Evolutionary conservation across 1,140 invertebrate genomes (phyloP).

Genomic region (Drosophila paulistorum): DNA sequence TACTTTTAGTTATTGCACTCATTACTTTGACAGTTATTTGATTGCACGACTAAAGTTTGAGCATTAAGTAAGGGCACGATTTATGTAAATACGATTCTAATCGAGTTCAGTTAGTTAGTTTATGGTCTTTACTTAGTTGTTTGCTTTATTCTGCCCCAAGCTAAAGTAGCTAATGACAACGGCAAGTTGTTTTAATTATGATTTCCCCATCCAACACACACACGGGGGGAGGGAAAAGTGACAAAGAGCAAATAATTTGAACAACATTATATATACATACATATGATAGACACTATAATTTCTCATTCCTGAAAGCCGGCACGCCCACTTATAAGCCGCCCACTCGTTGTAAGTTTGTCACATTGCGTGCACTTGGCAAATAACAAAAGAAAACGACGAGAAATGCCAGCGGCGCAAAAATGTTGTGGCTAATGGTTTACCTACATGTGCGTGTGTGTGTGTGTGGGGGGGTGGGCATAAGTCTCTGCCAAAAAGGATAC

Average conservation of each 20-base stretch:
- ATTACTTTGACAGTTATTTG: too few relatives aligned
- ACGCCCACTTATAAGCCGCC: constrained; percentile 16
- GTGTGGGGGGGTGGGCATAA: constrained; percentile 15
- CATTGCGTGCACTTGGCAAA: constrained; percentile 76
- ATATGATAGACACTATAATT: constrained; percentile 75
- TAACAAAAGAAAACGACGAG: constrained; percentile 37
- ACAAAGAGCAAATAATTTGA: constrained; percentile 28
- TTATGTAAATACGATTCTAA: constrained; percentile 29
- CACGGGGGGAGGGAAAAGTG: background rate
- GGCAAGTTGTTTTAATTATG: constrained; percentile 40
- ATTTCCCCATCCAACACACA: constrained; percentile 37
- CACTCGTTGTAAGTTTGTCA: constrained; percentile 46
- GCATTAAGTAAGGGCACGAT: constrained; percentile 68
- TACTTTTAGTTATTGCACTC: too few relatives aligned
- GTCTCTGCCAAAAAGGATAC: constrained; percentile 64
- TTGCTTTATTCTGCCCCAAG: background rate
- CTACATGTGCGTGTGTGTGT: constrained; percentile 21
- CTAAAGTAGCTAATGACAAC: constrained; percentile 10
- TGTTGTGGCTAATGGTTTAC: constrained; percentile 70
- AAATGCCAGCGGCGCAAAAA: constrained; percentile 55
- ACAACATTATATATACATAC: constrained; percentile 38
- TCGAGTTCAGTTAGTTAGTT: background rate
- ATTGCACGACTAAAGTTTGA: constrained; percentile 50
- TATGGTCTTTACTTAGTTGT: background rate
- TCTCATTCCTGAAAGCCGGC: constrained; percentile 3